Base-by-base conservation (phyloP, 2,888 invertebrate species). In the Heliconius cydno region DNA sequence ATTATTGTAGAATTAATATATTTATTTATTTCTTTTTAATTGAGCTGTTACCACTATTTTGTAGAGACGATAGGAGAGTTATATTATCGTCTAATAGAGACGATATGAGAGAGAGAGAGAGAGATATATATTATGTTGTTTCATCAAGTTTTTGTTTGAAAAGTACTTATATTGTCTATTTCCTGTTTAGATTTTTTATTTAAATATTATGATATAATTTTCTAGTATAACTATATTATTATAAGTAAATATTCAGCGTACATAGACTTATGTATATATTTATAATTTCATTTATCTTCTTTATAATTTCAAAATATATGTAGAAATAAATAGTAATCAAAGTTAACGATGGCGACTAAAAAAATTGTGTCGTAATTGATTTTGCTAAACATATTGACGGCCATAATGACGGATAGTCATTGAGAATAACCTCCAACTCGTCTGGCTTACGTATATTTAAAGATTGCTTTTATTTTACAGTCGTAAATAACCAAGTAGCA, bases 401-500 rank as follows among this genome's bases (percentile, higher is more conserved):
- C 13, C n/a, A 57, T 34, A 7, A 41, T 41, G 41, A 41, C 12
- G 41, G 12, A 41, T 41, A 12, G 57, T 72, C 57, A 72, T 57
- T 72, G 57, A 57, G 30, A 34, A 7, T 34, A 34, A 72, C 72
- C 72, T 72, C 34, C 2, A n/a, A 13, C 3, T 34, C 72, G n/a
- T 72, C 13, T 34, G 72, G 22, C 72, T 7, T 34, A 72, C 28
- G 13, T 52, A 72, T 72, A 57, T 72, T 72, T 34, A 57, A 19
- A 72, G 34, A 9, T 34, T 57, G n/a, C n/a, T 57, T n/a, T 67
- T 67, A 67, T 72, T 30, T 41, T 34, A 9, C n/a, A 57, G 57
- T 57, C n/a, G 7, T 30, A 34, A 73, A 30, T 3, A n/a, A 30
- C 22, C 13, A n/a, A 52, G 5, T 41, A 12, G 41, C 10, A 41